Evolutionary conservation across 2,888 invertebrate species (phyloP), one percentile per base, ranked within the genome.

Genomic region (Rhagonycha lutea): DNA sequence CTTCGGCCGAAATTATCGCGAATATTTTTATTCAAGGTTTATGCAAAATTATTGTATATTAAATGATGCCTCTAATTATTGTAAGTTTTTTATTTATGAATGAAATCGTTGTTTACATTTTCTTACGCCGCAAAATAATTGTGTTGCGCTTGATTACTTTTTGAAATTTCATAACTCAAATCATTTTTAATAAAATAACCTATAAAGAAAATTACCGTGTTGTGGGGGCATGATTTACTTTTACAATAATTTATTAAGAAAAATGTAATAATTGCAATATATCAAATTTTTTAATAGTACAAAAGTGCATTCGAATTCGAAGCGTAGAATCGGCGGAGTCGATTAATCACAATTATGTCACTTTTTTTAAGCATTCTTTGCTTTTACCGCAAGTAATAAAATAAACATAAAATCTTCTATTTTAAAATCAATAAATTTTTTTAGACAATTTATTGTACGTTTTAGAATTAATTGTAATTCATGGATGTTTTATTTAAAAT

Each of bases 111-210:
- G 76, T 76, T 76, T 70, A 69, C 47, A 72, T 76, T 47, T 47
- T 47, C 47, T 4, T 47, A 47, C 47, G n/a, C 47, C 47, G 47
- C 47, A 47, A 47, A 32, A 47, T 47, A n/a, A 47, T 71, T 60
- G 63, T 74, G 76, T 76, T 69, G 70, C 76, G 76, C 71, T 76
- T 69, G 61, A 73, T 32, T 74, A 73, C 69, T 74, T 71, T 23
- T 61, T 29, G 14, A 60, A 62, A 61, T 76, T 75, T 68, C 76
- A 26, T 71, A 73, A 76, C 73, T 67, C 69, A 47, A 72, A 29
- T 47, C 47, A 47, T 47, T 47, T 47, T 47, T 47, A 47, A n/a
- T 47, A 47, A 47, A 47, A 47, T 47, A 47, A 47, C 47, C 47
- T n/a, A 47, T 47, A 47, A 47, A 47, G 47, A 47, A 47, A 47